Evolutionary conservation across 2,797 vertebrate species (phyloP).

Genomic region (Malacoraja senta): DNA sequence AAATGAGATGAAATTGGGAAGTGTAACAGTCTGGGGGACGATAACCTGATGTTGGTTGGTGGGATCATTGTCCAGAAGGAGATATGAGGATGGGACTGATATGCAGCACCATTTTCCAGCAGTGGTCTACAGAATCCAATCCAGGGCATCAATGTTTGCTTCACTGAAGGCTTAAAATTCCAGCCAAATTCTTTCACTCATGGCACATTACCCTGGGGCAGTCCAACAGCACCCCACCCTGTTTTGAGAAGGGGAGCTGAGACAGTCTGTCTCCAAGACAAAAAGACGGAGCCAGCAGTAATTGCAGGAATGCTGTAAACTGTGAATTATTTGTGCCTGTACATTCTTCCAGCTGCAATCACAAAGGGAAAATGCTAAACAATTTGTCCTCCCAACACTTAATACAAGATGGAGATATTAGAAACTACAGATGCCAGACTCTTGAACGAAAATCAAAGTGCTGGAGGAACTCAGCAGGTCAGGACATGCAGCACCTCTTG

Average conservation of each 20-base stretch:
- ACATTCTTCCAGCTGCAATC: not conserved
- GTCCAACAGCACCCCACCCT: not conserved
- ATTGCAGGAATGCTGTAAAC: not conserved
- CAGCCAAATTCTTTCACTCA: not conserved
- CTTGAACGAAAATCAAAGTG: too few species aligned
- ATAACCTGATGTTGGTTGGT: too few species aligned
- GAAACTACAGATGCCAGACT: too few species aligned
- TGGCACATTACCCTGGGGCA: not conserved
- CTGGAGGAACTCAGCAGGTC: too few species aligned
- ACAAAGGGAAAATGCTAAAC: not conserved
- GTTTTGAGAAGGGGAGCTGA: not conserved
- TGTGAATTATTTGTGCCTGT: not conserved
- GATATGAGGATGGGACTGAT: too few species aligned
- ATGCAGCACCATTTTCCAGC: too few species aligned
- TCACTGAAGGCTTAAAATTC: conserved; percentile 6
- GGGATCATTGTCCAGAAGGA: too few species aligned
- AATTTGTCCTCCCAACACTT: not conserved
- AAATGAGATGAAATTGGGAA: too few species aligned
- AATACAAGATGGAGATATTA: not conserved
- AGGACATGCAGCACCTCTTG: too few species aligned
- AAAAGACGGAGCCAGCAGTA: not conserved
- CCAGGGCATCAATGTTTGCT: not conserved
- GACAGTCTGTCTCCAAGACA: not conserved
- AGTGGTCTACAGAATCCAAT: too few species aligned
- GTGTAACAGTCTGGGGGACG: too few species aligned